phyloP scores from a whole-genome alignment of 2,888 invertebrate species.

The Drosophila testacea region DNA sequence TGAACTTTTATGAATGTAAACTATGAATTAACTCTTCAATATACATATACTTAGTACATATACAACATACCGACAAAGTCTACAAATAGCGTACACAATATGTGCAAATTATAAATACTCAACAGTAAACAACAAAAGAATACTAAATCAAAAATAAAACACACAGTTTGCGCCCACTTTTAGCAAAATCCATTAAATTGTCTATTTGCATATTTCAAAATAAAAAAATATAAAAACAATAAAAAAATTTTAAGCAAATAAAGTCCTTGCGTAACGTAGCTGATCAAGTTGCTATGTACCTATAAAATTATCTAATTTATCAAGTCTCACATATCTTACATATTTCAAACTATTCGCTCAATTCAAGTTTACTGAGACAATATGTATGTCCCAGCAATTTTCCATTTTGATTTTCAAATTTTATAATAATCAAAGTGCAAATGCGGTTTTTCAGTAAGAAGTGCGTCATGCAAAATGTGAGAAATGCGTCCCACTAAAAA shows the following conservation, averaged over 20 bases:
- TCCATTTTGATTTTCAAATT: too few relatives aligned
- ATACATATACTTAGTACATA: conserved; percentile 25
- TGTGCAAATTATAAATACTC: conserved; percentile 57
- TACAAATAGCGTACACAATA: conserved; percentile 53
- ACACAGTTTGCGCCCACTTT: conserved; percentile 50
- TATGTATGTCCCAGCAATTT: too few relatives aligned
- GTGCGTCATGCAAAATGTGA: too few relatives aligned
- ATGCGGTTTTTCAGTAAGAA: too few relatives aligned
- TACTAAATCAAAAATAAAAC: conserved; percentile 20
- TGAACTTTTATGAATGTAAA: conserved; percentile 82
- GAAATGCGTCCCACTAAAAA: too few relatives aligned
- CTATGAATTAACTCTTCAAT: conserved; percentile 76
- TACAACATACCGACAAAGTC: conserved; percentile 58
- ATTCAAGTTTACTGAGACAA: too few relatives aligned
- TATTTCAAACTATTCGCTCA: too few relatives aligned
- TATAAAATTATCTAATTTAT: too few relatives aligned
- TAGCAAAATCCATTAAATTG: conserved; percentile 61
- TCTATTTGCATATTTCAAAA: conserved; percentile 59
- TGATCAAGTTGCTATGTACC: background rate
- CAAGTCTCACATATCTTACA: too few relatives aligned
- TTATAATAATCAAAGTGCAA: too few relatives aligned
- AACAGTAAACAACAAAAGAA: conserved; percentile 26
- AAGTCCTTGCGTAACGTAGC: conserved; percentile 2
- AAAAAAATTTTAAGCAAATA: background rate
- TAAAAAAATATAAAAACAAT: conserved; percentile 22